Percentiles rank a stretch among this genome's conserved stretches.
Conservation (phyloP, 2,888 invertebrate species). For the Noctua comes region DNA sequence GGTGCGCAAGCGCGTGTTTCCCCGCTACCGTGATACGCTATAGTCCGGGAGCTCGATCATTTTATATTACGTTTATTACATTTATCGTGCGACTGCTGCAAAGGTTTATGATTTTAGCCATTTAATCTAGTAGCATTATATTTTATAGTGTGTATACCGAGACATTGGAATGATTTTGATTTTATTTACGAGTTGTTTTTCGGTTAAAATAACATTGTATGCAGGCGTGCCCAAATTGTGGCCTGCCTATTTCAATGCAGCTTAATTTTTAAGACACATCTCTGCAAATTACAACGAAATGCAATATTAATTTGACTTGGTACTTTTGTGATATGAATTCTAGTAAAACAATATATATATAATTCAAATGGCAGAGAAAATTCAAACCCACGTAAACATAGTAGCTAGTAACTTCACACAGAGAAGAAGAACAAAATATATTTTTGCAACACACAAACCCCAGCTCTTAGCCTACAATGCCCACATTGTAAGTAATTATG, state of each 20-base stretch:
- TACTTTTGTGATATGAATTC: not conserved
- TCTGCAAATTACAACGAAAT: not conserved
- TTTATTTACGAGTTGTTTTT: not conserved
- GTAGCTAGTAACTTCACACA: constrained; percentile 6
- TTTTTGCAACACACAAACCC: constrained; percentile 12
- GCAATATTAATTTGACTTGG: not conserved
- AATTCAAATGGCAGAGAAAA: too few relatives aligned
- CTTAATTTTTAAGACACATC: not conserved
- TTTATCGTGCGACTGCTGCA: constrained; percentile 30
- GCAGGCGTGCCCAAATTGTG: not conserved
- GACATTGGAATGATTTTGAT: not conserved
- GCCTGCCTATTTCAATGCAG: not conserved
- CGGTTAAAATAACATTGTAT: not conserved
- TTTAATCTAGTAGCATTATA: not conserved
- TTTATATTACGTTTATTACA: constrained; percentile 33
- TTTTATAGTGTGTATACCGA: not conserved
- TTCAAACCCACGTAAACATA: not conserved
- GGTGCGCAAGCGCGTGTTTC: constrained; percentile 70
- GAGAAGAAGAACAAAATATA: constrained; percentile 34
- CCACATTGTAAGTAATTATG: constrained; percentile 77
- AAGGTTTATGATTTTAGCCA: constrained; percentile 46
- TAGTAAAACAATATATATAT: not conserved
- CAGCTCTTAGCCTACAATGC: constrained; percentile 74
- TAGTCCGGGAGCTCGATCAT: constrained; percentile 73
- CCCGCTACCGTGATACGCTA: constrained; percentile 79